These are phyloP conservation scores for Acronicta alni DNA, from an alignment of 2,888 invertebrate species.

Conservation along the genomic window DNA sequence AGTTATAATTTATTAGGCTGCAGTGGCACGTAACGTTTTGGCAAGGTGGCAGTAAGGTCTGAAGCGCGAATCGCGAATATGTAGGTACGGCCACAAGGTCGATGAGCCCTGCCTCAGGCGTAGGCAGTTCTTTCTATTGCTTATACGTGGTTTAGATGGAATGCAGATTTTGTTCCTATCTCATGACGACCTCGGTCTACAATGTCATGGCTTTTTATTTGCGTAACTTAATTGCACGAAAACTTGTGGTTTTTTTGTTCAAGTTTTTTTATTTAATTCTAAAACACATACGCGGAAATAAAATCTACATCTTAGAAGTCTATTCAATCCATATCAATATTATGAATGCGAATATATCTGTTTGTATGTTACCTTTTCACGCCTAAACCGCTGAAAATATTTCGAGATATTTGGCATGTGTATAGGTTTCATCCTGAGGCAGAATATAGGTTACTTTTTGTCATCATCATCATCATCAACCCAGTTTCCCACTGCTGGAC, in stretches of 20 bases:
- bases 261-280: constrained; percentile 16
- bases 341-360: too few species aligned
- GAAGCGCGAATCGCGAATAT: constrained; percentile 62
- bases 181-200: constrained; percentile 35
- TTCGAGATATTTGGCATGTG: too few species aligned
- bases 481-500: too few species aligned
- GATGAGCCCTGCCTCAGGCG: constrained; percentile 49
- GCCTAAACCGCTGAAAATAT: too few species aligned
- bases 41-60: constrained; percentile 67
- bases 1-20: constrained; percentile 42
- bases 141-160: constrained; percentile 55
- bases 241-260: constrained; percentile 5
- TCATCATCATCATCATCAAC: too few species aligned
- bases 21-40: constrained; percentile 58
- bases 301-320: background rate
- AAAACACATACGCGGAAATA: constrained; percentile 14
- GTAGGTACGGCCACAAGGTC: constrained; percentile 64
- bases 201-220: constrained; percentile 38
- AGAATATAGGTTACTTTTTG: too few species aligned
- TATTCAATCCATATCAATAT: background rate
- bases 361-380: too few species aligned
- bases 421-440: too few species aligned
- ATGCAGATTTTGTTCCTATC: constrained; percentile 40
- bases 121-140: constrained; percentile 58
- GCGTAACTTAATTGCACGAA: constrained; percentile 15